These are phyloP conservation scores for Molothrus ater DNA, from an alignment of 2,797 vertebrate species.

Conservation along the genomic window DNA sequence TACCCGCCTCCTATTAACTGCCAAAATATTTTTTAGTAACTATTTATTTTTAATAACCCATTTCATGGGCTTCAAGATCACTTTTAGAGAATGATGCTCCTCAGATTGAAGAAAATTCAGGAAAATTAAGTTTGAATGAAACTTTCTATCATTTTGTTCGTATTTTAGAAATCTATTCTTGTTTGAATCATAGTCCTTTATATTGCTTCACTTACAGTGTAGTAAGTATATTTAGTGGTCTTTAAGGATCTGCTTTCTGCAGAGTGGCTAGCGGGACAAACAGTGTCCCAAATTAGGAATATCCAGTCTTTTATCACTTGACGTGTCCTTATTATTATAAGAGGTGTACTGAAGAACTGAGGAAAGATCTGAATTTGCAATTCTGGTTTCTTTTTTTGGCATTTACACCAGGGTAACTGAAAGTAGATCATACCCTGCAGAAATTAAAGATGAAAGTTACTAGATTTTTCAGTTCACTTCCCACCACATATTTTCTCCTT, in stretches of 20 bases:
- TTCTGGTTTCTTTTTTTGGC: background rate
- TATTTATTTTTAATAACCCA: background rate
- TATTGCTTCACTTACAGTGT: background rate
- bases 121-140: background rate
- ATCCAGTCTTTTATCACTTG: background rate
- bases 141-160: background rate
- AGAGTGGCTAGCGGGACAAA: background rate
- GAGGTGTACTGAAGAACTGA: background rate
- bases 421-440: slow-evolving; percentile 8
- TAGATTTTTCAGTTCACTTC: slow-evolving; percentile 11
- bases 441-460: slow-evolving; percentile 40
- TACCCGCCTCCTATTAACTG: background rate
- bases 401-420: slow-evolving; percentile 11
- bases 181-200: background rate
- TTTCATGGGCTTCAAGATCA: background rate
- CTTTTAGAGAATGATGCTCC: background rate
- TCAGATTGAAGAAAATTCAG: background rate
- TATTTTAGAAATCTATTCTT: background rate
- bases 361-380: slow-evolving; percentile 21
- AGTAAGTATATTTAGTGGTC: background rate
- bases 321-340: background rate
- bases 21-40: background rate
- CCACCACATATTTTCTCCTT: background rate
- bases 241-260: background rate
- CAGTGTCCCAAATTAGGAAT: background rate